phyloP scores from a whole-genome alignment of 2,113 vertebrate species.

The Ellobius talpinus region DNA sequence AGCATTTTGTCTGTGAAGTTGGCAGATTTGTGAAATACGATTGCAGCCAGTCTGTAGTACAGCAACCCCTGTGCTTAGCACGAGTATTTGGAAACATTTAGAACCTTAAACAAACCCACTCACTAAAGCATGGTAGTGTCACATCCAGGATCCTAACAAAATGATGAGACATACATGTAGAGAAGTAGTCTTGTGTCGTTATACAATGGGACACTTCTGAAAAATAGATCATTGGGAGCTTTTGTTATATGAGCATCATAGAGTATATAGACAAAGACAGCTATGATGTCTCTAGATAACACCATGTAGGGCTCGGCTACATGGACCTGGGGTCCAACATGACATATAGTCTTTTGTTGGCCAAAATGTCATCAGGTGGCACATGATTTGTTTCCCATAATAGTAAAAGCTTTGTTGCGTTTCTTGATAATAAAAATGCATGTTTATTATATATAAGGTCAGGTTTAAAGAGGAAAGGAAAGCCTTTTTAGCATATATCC shows the following conservation, averaged over 20 bases:
- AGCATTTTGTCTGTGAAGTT: neutral
- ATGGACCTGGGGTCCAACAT: no score
- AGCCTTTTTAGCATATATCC: no score
- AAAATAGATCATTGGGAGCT: neutral
- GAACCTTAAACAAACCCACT: neutral
- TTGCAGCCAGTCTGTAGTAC: neutral
- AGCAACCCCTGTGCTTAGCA: neutral
- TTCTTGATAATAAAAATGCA: no score
- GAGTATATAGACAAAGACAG: neutral
- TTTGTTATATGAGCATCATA: neutral
- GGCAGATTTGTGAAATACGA: neutral
- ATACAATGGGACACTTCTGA: neutral
- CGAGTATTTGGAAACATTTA: no score
- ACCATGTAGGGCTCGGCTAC: neutral
- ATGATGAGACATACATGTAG: neutral
- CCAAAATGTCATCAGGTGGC: no score
- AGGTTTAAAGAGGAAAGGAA: no score
- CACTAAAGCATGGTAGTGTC: neutral
- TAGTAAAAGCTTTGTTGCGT: no score
- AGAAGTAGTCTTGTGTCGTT: neutral
- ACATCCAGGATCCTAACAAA: neutral
- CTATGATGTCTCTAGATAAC: neutral
- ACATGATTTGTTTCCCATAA: no score
- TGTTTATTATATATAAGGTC: no score
- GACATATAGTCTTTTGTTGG: no score